These are phyloP conservation scores for Falco punctatus DNA, from an alignment of 2,113 vertebrate genomes.

Conservation along the genomic window DNA sequence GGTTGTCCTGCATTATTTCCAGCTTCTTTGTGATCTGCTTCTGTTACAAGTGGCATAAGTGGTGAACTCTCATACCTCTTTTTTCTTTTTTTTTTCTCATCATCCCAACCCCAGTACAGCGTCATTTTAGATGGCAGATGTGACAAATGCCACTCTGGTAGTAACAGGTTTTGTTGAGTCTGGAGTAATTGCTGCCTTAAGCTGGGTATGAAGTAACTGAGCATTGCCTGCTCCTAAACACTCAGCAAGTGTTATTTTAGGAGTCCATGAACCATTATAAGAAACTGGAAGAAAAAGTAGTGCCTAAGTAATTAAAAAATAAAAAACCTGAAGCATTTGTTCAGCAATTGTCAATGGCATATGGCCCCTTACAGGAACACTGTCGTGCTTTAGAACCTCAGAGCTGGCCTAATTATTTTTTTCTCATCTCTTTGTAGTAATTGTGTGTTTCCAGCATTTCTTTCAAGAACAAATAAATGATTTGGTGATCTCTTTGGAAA, in stretches of 20 bases:
- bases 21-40: neutral
- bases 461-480: neutral
- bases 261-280: neutral
- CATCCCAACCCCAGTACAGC: too few relatives aligned
- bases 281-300: neutral
- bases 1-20: neutral
- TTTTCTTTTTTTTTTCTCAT: too few relatives aligned
- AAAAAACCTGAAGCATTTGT: neutral
- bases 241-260: neutral
- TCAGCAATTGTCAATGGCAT: neutral
- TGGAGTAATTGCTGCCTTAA: neutral
- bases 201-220: neutral
- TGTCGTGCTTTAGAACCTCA: neutral
- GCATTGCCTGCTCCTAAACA: neutral
- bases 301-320: neutral
- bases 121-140: neutral
- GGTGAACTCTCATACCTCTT: neutral
- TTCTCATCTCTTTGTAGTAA: neutral
- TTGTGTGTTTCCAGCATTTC: neutral
- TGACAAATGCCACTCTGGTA: neutral
- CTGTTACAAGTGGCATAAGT: neutral
- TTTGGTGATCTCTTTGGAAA: neutral
- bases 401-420: neutral
- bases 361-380: neutral
- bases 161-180: neutral